These are phyloP conservation scores for Hystrix brachyura DNA, from an alignment of 2,113 vertebrate genomes.

Conservation along the genomic window DNA sequence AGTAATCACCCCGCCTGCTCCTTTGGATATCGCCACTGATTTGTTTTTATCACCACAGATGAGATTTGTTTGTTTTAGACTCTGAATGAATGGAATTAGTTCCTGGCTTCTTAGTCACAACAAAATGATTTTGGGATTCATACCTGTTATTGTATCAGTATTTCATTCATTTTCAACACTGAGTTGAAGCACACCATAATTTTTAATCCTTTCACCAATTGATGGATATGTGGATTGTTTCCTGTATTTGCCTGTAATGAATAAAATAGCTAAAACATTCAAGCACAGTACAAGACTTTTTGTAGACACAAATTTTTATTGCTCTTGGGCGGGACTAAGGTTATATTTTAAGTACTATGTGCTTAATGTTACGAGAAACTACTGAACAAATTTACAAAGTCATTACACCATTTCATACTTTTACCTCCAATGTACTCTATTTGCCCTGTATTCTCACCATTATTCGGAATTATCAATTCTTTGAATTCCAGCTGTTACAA, in stretches of 20 bases:
- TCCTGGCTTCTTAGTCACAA: conserved; percentile 2
- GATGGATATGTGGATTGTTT: background rate
- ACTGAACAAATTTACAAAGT: background rate
- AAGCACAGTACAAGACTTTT: background rate
- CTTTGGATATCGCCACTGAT: background rate
- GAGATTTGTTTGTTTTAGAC: background rate
- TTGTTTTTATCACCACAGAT: background rate
- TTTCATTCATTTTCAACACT: background rate
- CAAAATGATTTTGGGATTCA: background rate
- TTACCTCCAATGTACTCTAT: background rate
- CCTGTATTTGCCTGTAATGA: background rate
- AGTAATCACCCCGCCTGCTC: too few relatives aligned
- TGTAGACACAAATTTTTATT: background rate
- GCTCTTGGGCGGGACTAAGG: background rate
- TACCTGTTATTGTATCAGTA: background rate
- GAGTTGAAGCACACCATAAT: background rate
- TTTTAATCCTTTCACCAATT: background rate
- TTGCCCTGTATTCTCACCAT: background rate
- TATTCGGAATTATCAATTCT: background rate
- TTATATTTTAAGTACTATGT: background rate
- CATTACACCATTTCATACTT: background rate
- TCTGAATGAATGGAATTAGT: background rate
- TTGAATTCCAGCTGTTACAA: background rate
- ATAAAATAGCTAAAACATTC: conserved; percentile 32
- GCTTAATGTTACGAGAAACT: conserved; percentile 41